These are phyloP conservation scores for Anthonomus grandis DNA, from an alignment of 1,140 invertebrate genomes.

Conservation along the genomic window DNA sequence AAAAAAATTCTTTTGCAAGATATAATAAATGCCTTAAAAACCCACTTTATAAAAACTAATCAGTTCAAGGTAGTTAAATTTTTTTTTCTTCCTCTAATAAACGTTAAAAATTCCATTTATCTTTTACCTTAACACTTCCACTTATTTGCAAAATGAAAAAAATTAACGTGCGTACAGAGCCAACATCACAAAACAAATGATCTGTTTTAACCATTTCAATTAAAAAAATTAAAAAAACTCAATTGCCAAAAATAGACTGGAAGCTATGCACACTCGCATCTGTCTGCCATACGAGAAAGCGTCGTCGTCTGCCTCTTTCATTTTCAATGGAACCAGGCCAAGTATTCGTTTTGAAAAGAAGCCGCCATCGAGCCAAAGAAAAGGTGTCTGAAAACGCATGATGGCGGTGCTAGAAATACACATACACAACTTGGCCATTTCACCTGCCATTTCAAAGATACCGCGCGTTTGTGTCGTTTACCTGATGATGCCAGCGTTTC, in stretches of 20 bases:
- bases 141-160: too few relatives aligned
- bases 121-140: too few relatives aligned
- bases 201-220: too few relatives aligned
- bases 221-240: too few relatives aligned
- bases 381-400: constrained; percentile 16
- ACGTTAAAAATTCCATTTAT: too few relatives aligned
- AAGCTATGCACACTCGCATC: neutral
- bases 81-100: too few relatives aligned
- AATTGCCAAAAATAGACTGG: neutral
- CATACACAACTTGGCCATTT: neutral
- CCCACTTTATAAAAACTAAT: too few relatives aligned
- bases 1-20: too few relatives aligned
- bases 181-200: too few relatives aligned
- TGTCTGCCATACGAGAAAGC: neutral
- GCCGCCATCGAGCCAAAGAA: neutral
- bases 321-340: constrained; percentile 18
- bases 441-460: constrained; percentile 16
- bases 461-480: constrained; percentile 8
- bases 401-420: constrained; percentile 16
- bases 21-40: too few relatives aligned
- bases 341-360: constrained; percentile 15
- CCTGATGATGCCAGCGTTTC: constrained; percentile 2
- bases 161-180: too few relatives aligned
- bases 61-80: too few relatives aligned
- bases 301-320: constrained; percentile 1